Conservation (phyloP, 2,888 invertebrate species). For the Andrena hattorfiana region DNA sequence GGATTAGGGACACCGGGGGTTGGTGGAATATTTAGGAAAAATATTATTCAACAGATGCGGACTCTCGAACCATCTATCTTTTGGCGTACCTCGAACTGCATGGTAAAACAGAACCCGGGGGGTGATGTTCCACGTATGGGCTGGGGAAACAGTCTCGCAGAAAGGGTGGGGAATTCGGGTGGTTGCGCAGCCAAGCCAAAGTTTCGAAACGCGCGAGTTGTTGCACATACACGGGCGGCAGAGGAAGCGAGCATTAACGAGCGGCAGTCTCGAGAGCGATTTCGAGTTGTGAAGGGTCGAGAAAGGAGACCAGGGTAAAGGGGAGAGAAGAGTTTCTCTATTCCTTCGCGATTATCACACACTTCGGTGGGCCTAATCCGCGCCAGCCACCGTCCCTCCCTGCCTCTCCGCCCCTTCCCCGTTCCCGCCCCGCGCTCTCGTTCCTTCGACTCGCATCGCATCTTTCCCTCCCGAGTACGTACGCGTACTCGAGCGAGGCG, state of each 20-base stretch:
- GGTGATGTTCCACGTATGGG: conserved; percentile 2
- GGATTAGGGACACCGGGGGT: conserved; percentile 6
- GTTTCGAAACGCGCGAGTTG: conserved; percentile 50
- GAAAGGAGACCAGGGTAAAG: conserved; percentile 50
- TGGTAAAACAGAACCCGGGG: background rate
- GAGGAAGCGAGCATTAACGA: conserved; percentile 75
- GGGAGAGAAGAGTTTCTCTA: conserved; percentile 64
- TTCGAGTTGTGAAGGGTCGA: conserved; percentile 70
- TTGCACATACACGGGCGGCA: conserved; percentile 37
- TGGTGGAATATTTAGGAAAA: conserved; percentile 50
- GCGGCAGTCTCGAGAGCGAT: conserved; percentile 73
- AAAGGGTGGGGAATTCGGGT: conserved; percentile 47
- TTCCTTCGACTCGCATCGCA: conserved; percentile 3
- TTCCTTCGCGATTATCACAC: conserved; percentile 78
- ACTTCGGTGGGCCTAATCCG: conserved; percentile 77
- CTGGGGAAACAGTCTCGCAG: conserved; percentile 15
- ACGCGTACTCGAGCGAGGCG: conserved; percentile 11
- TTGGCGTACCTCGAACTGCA: background rate
- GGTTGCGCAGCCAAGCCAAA: conserved; percentile 47
- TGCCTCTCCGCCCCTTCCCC: conserved; percentile 64
- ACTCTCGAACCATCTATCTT: background rate
- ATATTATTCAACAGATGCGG: conserved; percentile 19
- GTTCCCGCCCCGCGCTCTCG: background rate
- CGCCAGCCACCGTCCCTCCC: conserved; percentile 61
- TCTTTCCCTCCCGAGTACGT: background rate